Conservation (phyloP, 2,113 vertebrate genomes). For the Trogon melanurus region DNA sequence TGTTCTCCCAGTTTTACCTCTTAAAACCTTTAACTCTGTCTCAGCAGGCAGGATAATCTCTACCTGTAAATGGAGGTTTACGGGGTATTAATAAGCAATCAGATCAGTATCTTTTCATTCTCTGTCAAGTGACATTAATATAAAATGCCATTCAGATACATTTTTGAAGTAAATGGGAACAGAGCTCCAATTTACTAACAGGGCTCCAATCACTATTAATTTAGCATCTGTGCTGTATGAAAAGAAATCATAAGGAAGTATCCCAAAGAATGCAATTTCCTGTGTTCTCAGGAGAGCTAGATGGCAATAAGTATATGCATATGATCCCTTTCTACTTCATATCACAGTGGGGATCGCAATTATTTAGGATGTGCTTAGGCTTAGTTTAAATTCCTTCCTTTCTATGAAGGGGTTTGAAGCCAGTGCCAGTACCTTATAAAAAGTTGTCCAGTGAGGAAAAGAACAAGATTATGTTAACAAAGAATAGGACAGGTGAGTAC, state of each 20-base stretch:
- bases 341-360: background rate
- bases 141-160: background rate
- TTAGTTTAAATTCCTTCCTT: background rate
- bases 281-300: background rate
- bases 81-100: background rate
- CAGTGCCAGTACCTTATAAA: background rate
- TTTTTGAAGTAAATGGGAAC: background rate
- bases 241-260: background rate
- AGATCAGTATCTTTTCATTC: background rate
- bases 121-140: background rate
- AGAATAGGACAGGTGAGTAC: background rate
- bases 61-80: background rate
- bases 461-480: background rate
- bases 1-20: background rate
- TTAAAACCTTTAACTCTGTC: background rate
- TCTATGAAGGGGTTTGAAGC: background rate
- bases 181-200: background rate
- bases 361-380: background rate
- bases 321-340: background rate
- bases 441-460: background rate
- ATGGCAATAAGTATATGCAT: background rate
- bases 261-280: background rate
- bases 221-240: background rate
- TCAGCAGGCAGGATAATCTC: background rate
- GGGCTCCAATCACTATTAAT: background rate